Evolutionary conservation across 2,113 vertebrate genomes (phyloP).

Genomic region (Tenebrosternarchus preto): DNA sequence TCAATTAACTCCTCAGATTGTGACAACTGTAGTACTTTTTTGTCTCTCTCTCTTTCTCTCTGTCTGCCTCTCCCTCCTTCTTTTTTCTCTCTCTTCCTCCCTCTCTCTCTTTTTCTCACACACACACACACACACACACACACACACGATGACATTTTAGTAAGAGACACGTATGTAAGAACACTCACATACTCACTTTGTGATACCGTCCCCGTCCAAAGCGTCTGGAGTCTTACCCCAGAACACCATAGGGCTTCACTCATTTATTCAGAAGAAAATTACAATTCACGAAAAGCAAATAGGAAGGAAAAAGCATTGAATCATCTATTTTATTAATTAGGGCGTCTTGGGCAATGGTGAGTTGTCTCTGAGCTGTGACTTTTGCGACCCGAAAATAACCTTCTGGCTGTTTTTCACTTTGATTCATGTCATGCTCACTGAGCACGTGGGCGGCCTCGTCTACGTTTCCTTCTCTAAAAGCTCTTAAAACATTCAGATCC

Average conservation of each 20-base stretch:
- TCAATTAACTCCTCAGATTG: constrained; percentile 25
- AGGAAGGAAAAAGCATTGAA: no score
- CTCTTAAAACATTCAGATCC: no score
- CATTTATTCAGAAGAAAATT: constrained; percentile 69
- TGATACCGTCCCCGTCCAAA: no score
- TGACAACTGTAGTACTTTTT: constrained; percentile 32
- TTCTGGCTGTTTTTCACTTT: background rate
- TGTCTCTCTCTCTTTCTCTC: constrained; percentile 34
- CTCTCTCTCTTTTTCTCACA: constrained; percentile 10
- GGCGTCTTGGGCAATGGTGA: background rate
- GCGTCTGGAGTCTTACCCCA: constrained; percentile 70
- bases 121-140: constrained; percentile 37
- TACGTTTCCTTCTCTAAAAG: no score
- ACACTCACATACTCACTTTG: no score
- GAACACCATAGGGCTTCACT: constrained; percentile 69
- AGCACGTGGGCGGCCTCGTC: no score
- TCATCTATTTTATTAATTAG: no score
- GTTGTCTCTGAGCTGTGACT: background rate
- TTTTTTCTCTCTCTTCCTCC: background rate
- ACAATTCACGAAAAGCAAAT: no score
- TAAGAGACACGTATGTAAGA: no score
- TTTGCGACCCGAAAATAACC: background rate
- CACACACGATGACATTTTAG: constrained; percentile 1
- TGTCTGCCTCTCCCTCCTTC: constrained; percentile 26
- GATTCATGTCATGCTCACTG: no score